Evolutionary conservation across 2,113 vertebrate species (phyloP).

Genomic region (Nothocercus nigrocapillus): DNA sequence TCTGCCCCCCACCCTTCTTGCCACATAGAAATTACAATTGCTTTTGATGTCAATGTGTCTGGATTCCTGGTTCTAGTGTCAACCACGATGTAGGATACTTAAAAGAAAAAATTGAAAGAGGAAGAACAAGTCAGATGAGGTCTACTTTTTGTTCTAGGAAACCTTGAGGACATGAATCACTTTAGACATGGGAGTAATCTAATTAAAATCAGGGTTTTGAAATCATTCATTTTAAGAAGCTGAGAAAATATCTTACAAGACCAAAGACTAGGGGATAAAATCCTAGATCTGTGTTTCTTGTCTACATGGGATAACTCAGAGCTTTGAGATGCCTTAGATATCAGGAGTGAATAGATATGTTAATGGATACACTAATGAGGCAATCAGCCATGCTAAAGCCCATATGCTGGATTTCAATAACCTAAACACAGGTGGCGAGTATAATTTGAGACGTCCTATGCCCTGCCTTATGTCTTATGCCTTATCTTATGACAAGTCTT

Average conservation of each 20-base stretch:
- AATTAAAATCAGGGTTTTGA: not conserved
- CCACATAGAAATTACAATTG: conserved; percentile 59
- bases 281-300: not conserved
- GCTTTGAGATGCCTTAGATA: not conserved
- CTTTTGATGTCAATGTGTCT: conserved; percentile 71
- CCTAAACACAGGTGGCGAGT: not conserved
- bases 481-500: not conserved
- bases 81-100: conserved; percentile 36
- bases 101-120: conserved; percentile 65
- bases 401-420: not conserved
- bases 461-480: not conserved
- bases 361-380: not conserved
- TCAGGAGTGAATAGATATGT: not conserved
- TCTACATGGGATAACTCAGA: not conserved
- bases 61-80: conserved; percentile 56
- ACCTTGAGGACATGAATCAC: not conserved
- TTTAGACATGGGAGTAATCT: not conserved
- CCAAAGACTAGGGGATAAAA: not conserved
- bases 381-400: not conserved
- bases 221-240: not conserved
- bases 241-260: not conserved
- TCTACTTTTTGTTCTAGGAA: not conserved
- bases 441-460: not conserved
- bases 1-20: conserved; percentile 60
- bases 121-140: conserved; percentile 47